Conservation (phyloP, 1,140 invertebrate genomes). For the Pararge aegeria region DNA sequence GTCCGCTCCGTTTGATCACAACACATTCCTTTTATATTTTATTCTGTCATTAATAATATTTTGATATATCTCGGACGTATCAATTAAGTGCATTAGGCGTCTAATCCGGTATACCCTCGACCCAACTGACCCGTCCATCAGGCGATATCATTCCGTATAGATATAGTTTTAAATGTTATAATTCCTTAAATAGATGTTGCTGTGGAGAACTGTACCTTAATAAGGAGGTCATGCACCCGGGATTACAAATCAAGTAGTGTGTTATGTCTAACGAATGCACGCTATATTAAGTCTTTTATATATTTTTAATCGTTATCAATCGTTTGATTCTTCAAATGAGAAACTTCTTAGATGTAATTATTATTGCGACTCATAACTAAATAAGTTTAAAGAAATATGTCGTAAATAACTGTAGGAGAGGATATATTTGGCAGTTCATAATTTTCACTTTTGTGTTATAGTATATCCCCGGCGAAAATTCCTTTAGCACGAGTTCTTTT, state of each 20-base stretch:
- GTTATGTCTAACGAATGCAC: neutral
- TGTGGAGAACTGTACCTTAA: slow-evolving; percentile 1
- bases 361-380: neutral
- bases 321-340: neutral
- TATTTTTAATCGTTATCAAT: neutral
- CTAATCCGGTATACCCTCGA: slow-evolving; percentile 15
- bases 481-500: no score
- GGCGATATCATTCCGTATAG: neutral
- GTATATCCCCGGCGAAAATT: no score
- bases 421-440: no score
- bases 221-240: slow-evolving; percentile 14
- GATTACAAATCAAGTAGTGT: neutral
- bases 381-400: no score
- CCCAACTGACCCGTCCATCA: neutral
- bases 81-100: slow-evolving; percentile 29
- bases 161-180: neutral
- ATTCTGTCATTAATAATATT: slow-evolving; percentile 27
- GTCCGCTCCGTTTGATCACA: slow-evolving; percentile 5
- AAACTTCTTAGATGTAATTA: neutral
- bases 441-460: no score
- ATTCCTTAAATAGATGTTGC: neutral
- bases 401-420: no score
- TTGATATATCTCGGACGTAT: slow-evolving; percentile 26
- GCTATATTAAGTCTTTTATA: slow-evolving; percentile 2
- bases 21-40: slow-evolving; percentile 3